Base-by-base conservation (phyloP, 1,140 invertebrate genomes). In the Grapholita molesta region DNA sequence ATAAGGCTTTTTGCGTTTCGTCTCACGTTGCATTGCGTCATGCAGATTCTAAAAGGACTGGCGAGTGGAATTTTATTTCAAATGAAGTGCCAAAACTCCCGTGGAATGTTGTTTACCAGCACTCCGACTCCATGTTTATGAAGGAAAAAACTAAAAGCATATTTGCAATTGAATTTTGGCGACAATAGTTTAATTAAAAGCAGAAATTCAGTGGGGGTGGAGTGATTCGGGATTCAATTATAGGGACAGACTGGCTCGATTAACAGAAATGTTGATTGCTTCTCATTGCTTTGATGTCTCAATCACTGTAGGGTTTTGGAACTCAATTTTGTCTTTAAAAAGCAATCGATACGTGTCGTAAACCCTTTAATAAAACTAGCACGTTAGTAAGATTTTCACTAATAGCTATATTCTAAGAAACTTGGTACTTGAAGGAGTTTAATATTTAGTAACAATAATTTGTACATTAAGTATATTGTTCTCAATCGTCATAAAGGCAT, bases 11-110 rank as follows among this genome's bases (percentile, higher is more conserved):
- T 77, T 67, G 33, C 69, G 57, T 71, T 64, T 70, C 69, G 38
- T 71, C 48, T 79, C 78, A 82, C 75, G 75, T 82, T 76, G 65
- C 73, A 79, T 87, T 84, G 76, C 83, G 78, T 87, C 80, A 86
- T 73, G 70, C 35, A 28, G 65, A 70, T 57, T 67, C 64, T 70
- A 53, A 71, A 74, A 77, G 65, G 67, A 74, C 73, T 70, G 64
- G 42, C n/a, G 67, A 74, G 74, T 69, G 72, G 69, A 79, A 82
- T 79, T 83, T 83, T 82, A 80, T 83, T 81, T 77, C 72, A 75
- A 77, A 73, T 74, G 71, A 72, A 73, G 77, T 80, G 80, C 79
- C 78, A 83, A 88, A 88, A 86, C 82, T 75, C 79, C 70, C 66
- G 73, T 38, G 82, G 80, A 85, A 84, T 85, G 82, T 72, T 75